Percentiles rank a stretch among this genome's conserved stretches.
Conservation (phyloP, 2,888 invertebrate species). For the Drosophila quinaria region DNA sequence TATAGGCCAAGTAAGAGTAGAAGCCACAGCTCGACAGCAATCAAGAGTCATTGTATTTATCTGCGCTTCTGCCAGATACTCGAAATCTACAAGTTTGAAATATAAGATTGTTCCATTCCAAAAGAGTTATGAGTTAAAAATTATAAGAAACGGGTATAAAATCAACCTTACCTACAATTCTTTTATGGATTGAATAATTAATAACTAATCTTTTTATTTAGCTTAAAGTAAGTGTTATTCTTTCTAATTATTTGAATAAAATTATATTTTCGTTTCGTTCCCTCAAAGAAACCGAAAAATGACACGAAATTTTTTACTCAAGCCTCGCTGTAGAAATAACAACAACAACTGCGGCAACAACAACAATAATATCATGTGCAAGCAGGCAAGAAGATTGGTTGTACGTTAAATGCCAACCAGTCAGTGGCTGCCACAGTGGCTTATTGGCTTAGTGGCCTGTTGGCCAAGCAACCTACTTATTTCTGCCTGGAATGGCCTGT, state of each 20-base stretch:
- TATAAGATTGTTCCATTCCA: too few species aligned
- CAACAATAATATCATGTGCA: conserved; percentile 49
- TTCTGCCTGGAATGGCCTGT: conserved; percentile 61
- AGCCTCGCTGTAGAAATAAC: background rate
- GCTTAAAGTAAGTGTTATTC: too few species aligned
- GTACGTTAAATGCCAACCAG: conserved; percentile 74
- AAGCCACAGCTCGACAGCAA: conserved; percentile 17
- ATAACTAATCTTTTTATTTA: too few species aligned
- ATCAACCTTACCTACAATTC: too few species aligned
- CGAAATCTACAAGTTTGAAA: background rate
- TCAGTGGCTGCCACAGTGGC: conserved; percentile 30
- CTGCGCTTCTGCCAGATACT: background rate
- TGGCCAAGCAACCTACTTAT: conserved; percentile 77
- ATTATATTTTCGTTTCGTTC: background rate
- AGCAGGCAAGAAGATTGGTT: conserved; percentile 59
- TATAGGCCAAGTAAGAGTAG: background rate
- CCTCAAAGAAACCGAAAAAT: background rate
- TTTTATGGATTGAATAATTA: too few species aligned
- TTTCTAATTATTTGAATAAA: too few species aligned
- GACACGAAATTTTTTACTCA: background rate
- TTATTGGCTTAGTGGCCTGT: conserved; percentile 62
- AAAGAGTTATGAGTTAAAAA: too few species aligned
- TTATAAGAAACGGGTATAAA: too few species aligned
- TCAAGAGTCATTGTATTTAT: background rate
- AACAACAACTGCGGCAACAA: conserved; percentile 17